These are phyloP conservation scores for Hyperoodon ampullatus DNA, from an alignment of 2,113 vertebrate species.

Conservation along the genomic window DNA sequence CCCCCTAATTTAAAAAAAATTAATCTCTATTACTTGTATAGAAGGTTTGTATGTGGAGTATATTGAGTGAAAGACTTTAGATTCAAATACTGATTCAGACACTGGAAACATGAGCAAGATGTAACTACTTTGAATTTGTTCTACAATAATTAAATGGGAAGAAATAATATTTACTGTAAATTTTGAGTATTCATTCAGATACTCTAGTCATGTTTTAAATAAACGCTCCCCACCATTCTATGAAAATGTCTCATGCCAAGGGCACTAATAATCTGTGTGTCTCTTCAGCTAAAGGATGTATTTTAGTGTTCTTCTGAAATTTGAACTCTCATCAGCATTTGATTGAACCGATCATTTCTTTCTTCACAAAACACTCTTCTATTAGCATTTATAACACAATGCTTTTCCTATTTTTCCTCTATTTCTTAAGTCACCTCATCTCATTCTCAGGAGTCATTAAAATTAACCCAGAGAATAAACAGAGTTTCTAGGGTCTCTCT, in stretches of 20 bases:
- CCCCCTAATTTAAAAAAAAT: not conserved
- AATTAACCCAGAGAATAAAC: not conserved
- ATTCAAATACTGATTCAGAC: not conserved
- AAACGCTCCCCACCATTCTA: not conserved
- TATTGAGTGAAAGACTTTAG: not conserved
- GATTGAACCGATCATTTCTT: not conserved
- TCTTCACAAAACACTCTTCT: not conserved
- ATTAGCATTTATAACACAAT: not conserved
- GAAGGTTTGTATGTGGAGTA: not conserved
- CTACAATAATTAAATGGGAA: not conserved
- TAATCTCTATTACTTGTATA: not conserved
- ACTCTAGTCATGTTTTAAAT: not conserved
- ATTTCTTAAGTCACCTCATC: not conserved
- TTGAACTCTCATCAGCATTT: not conserved
- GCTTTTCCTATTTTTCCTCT: not conserved
- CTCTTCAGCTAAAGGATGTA: not conserved
- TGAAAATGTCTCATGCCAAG: not conserved
- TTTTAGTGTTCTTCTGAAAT: not conserved
- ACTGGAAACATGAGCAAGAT: not conserved
- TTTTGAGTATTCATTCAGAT: not conserved
- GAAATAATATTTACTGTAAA: not conserved
- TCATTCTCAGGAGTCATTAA: not conserved
- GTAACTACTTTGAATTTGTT: not conserved
- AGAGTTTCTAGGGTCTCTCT: not conserved
- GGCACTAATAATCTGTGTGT: not conserved